Percentiles rank a stretch among this genome's conserved stretches.
Evolutionary conservation across 2,888 invertebrate species (phyloP).

Genomic region (Pseudococcus viburni): DNA sequence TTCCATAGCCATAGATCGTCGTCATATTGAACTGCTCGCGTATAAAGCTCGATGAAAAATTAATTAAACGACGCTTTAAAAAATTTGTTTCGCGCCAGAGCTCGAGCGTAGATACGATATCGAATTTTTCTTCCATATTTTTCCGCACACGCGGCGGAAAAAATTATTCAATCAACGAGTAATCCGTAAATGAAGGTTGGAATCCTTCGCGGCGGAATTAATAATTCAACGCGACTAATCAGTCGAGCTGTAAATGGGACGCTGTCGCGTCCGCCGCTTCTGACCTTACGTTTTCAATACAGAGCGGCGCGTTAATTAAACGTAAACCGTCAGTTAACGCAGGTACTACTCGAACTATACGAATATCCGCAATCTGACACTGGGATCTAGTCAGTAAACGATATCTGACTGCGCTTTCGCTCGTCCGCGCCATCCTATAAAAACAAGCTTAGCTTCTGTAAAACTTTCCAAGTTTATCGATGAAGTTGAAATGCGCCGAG

Average conservation of each 20-base stretch:
- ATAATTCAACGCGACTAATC: conserved; percentile 1
- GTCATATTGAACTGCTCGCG: too few species aligned
- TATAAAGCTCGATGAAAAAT: neutral
- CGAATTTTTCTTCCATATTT: neutral
- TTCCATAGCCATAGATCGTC: too few species aligned
- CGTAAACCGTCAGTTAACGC: neutral
- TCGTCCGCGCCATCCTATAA: neutral
- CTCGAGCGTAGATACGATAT: neutral
- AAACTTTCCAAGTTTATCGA: conserved; percentile 26
- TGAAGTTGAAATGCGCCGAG: conserved; percentile 6
- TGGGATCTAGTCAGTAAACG: neutral
- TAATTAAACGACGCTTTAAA: neutral
- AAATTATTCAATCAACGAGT: neutral
- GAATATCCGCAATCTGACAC: neutral
- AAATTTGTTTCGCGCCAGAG: neutral
- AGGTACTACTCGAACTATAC: too few species aligned
- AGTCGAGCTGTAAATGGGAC: neutral
- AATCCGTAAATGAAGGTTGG: neutral
- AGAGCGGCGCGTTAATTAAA: neutral
- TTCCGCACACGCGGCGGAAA: neutral
- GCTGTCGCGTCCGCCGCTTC: neutral
- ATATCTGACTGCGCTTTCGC: neutral
- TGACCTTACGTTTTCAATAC: neutral
- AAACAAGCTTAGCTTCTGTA: neutral
- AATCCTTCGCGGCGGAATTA: neutral